Evolutionary conservation across 1,140 invertebrate genomes (phyloP), one percentile per base, ranked within the genome.

Genomic region (Maniola jurtina): DNA sequence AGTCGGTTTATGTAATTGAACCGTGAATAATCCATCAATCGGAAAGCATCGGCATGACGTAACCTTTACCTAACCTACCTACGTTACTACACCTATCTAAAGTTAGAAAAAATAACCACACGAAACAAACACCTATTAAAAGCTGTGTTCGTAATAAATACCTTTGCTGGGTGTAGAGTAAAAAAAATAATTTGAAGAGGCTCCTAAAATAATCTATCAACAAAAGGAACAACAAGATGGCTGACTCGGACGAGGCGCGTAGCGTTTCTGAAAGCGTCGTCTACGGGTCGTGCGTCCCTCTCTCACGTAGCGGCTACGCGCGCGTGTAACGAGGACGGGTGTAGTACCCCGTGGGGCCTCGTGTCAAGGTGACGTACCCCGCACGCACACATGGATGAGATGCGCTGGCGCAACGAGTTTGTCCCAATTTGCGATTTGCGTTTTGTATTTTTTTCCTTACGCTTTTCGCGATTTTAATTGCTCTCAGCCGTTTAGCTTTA

Each of bases 191-290:
- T 71, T 68, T 70, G 68, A 77, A 73, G 71, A 80, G 74, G 68
- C 73, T 79, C 71, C 73, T 72, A 73, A 79, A 75, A 81, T 76
- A 79, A 79, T 82, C 77, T 79, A 80, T 77, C 77, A 79, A 79
- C 76, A 84, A 84, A 86, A 84, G 78, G 77, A 80, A 83, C 75
- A 78, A 84, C 84, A 89, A 89, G 83, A 89, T 89, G 85, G 87
- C 86, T 72, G 79, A 61, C 72, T 74, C 48, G 72, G 59, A 50
- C 59, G 68, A 76, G 76, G 68, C 75, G 84, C 87, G 85, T 88
- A 88, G 87, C 85, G 79, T 86, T 84, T 87, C 86, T 86, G 87
- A 89, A 89, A 89, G 87, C 86, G 79, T 83, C 70, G 81, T 88
- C 87, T 88, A 88, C 85, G 83, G 77, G 70, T 62, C 66, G 67